Evolutionary conservation across 2,888 invertebrate genomes (phyloP), one percentile per base, ranked within the genome.

Genomic region (Xylocampa areola): DNA sequence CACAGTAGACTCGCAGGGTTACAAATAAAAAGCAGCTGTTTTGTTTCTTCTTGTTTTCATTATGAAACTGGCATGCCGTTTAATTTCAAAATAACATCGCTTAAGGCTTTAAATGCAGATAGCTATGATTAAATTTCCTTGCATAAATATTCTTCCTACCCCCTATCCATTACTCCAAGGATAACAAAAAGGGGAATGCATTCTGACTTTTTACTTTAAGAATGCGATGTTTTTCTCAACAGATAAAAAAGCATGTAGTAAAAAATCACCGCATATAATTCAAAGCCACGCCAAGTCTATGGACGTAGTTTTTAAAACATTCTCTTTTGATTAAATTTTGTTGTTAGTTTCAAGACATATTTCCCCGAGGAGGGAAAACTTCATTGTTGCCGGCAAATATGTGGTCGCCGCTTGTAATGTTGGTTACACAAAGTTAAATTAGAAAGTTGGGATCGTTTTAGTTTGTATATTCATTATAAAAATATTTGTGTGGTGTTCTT

Each of bases 371-470:
- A 65, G 35, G 37, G 17, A 50, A 73, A 70, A 64, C 65, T 74
- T 68, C 61, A 70, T 68, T 70, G 70, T 73, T 65, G 52, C 57
- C 59, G 33, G 65, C 54, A 73, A 73, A 73, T 74, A 70, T 73
- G 73, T 73, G 73, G 73, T 70, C 74, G 58, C 59, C 54, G 61
- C 68, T 73, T 62, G 71, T 73, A 70, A 73, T 68, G 71, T 66
- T 52, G 55, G 64, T 57, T 61, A 59, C 61, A 73, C 55, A 45
- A 73, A 73, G 74, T 74, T 73, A 73, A 73, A 73, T 73, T 70
- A 71, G 51, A 73, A 73, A 70, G 68, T 73, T 74, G 58, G 62
- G 59, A 60, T 50, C 57, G 44, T 51, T 60, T 51, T 52, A 64
- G 55, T 63, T 63, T 39, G 19, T 51, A 47, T 41, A 60, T 64